These are phyloP conservation scores for Myiagra hebetior DNA, from an alignment of 2,113 vertebrate genomes.

Conservation along the genomic window DNA sequence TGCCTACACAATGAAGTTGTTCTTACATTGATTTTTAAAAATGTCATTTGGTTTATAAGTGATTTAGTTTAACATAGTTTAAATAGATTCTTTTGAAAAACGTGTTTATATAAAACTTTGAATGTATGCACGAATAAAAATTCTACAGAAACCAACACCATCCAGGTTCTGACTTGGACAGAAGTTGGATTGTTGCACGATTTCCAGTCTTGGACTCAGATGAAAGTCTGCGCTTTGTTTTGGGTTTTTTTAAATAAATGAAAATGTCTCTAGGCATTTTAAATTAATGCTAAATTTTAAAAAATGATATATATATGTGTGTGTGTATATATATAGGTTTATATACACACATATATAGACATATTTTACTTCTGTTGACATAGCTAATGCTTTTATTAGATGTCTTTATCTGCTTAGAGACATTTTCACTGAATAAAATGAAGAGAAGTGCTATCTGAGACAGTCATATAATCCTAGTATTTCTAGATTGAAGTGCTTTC, in stretches of 20 bases:
- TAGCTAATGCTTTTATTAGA: background rate
- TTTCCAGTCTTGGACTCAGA: constrained; percentile 5
- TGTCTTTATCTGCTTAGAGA: background rate
- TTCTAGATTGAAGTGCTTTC: background rate
- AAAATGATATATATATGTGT: background rate
- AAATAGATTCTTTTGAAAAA: constrained; percentile 6
- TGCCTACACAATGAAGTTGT: constrained; percentile 53
- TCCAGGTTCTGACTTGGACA: background rate
- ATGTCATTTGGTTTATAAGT: constrained; percentile 24
- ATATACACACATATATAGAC: background rate
- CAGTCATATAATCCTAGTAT: background rate
- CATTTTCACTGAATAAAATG: background rate
- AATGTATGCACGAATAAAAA: background rate
- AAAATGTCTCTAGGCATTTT: background rate
- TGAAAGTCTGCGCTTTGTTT: constrained; percentile 1
- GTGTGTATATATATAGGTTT: background rate
- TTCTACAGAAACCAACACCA: background rate
- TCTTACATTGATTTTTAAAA: constrained; percentile 40
- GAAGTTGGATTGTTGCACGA: background rate
- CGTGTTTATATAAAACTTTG: constrained; percentile 4
- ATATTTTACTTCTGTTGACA: background rate
- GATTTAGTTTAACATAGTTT: constrained; percentile 14
- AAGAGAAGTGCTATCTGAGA: background rate
- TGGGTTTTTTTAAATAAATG: background rate
- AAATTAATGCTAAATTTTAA: background rate